Base-by-base conservation (phyloP, 1,140 invertebrate species). In the Ips typographus region DNA sequence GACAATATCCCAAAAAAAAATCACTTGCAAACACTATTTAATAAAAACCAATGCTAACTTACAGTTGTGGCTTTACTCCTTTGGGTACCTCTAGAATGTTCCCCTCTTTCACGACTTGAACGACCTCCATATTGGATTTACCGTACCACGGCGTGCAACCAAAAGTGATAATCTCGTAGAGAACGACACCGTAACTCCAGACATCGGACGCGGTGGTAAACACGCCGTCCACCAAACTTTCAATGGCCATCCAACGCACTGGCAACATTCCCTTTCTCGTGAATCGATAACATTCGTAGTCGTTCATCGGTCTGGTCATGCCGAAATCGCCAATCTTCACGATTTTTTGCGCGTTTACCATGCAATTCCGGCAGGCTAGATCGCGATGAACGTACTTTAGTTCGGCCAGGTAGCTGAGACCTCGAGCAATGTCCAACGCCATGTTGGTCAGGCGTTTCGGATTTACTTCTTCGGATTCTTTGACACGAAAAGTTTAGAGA, bases 271-370 rank as follows among this genome's bases (percentile, higher is more conserved):
- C 65, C 42, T 71, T 71, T 44, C 93, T 87, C 76, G 90, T 93
- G 73, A 95, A 94, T 68, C 89, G 86, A 76, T 94, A 94, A 78
- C 95, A 95, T 77, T 95, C 93, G 65, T 90, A 92, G 73, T 94
- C 93, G 79, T 90, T 94, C 79, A 94, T 91, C 2, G 92, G 87
- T 40, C 94, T 84, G 3, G 93, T 92, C 94, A 97, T 95, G 37
- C 94, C 95, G 80, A 97, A 96, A 80, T 98, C 95, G 2, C 91
- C 93, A 7, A 98, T 86, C 80, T 96, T 96, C 2, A 96, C 90
- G 0, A 90, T 85, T 63, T 91, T 85, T 67, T 90, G 87, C 2
- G 90, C 88, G 78, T 93, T 94, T 1, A 97, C 88, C 2, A 98
- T 81, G 79, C 94, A 96, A 83, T 98, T 98, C 38, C 94, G 82